Evolutionary conservation across 35 echinoderm and acorn worm genomes (phyloP), one percentile per base, ranked within the genome.

Genomic region (Ophioderma brevispina): DNA sequence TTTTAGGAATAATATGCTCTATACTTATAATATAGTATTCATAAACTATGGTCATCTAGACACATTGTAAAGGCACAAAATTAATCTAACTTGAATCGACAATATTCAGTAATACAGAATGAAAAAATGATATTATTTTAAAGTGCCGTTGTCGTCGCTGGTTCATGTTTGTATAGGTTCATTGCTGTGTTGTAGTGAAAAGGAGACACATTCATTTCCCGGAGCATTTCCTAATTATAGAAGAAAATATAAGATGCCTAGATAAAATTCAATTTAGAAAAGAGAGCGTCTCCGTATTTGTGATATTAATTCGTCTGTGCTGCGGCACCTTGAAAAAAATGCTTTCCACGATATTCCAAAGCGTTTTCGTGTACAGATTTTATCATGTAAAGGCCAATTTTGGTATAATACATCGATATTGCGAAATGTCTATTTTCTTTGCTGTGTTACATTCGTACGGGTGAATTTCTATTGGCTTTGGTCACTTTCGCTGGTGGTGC

Each of bases 351-450:
- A n/a, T n/a, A n/a, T n/a, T n/a, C n/a, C n/a, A n/a, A n/a, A n/a
- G n/a, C n/a, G n/a, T n/a, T n/a, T n/a, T n/a, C n/a, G n/a, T n/a
- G n/a, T n/a, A n/a, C n/a, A n/a, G n/a, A n/a, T n/a, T n/a, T n/a
- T n/a, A n/a, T n/a, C n/a, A n/a, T n/a, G n/a, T n/a, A 70, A 70
- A 70, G 59, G 59, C 59, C 28, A 30, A 70, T 70, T 70, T 70
- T 70, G 59, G 59, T 70, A 25, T 70, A 4, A 70, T 70, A 15
- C 28, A 25, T 6, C 23, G 23, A 70, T 70, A 70, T 70, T 70
- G 59, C 59, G n/a, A 70, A 70, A 70, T 15, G 28, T 30, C 15
- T 13, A 30, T 30, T 25, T 25, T 15, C 59, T 15, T 25, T 25
- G 4, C 15, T 70, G n/a, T 30, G 28, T 70, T 70, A 70, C 59